These are phyloP conservation scores for Platyscapa corneri DNA, from an alignment of 1,140 invertebrate genomes.

Conservation along the genomic window DNA sequence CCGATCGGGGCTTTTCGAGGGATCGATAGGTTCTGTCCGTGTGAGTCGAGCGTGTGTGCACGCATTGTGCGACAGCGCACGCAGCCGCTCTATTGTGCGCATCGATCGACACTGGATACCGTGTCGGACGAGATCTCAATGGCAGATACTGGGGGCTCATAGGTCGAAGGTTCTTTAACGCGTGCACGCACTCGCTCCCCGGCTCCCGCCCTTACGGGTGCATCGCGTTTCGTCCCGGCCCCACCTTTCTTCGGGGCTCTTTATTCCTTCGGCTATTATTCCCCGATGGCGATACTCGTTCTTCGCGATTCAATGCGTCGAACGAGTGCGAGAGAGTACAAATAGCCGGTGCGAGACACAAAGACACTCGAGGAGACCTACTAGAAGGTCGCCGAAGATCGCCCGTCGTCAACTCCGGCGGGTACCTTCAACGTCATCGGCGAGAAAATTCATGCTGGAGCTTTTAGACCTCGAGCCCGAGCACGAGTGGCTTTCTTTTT, in stretches of 20 bases:
- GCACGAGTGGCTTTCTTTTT: too few relatives aligned
- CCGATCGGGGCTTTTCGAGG: constrained; percentile 26
- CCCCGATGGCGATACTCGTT: neutral
- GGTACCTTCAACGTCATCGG: too few relatives aligned
- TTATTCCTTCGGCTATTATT: neutral
- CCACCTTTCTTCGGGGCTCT: neutral
- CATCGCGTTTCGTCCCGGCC: neutral
- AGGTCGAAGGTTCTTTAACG: neutral
- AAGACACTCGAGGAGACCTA: too few relatives aligned
- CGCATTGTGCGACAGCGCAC: neutral
- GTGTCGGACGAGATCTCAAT: neutral
- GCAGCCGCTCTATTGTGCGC: constrained; percentile 16
- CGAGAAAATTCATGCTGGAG: too few relatives aligned
- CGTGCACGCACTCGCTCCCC: neutral
- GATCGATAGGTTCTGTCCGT: constrained; percentile 2
- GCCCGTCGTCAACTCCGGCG: too few relatives aligned
- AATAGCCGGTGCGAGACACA: too few relatives aligned
- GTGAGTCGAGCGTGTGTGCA: neutral
- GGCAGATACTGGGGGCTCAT: neutral
- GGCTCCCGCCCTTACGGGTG: too few relatives aligned
- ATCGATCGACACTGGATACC: constrained; percentile 33
- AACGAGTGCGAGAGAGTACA: too few relatives aligned
- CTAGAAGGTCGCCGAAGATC: too few relatives aligned
- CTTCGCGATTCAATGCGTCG: too few relatives aligned
- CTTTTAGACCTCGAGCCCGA: too few relatives aligned